These are phyloP conservation scores for Aphyosemion australe DNA, from an alignment of 2,113 vertebrate species.

Conservation along the genomic window DNA sequence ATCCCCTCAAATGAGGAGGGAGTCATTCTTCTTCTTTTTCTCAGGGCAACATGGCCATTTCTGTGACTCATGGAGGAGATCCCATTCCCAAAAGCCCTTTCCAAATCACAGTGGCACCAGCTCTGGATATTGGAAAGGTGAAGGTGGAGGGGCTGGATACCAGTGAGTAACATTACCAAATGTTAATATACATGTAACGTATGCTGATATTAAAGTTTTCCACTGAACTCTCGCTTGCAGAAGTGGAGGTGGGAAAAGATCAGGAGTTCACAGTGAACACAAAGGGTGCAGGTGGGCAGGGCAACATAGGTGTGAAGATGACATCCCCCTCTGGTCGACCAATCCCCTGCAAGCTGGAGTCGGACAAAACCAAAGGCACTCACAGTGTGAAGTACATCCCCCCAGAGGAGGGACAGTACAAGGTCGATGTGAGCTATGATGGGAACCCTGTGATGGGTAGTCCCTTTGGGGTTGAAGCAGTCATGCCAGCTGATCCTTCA, in stretches of 20 bases:
- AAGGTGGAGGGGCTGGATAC: slow-evolving; percentile 89
- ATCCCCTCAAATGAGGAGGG: background rate
- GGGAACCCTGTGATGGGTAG: slow-evolving; percentile 91
- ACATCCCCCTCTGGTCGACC: slow-evolving; percentile 88
- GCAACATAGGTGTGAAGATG: slow-evolving; percentile 89
- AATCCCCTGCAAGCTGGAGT: slow-evolving; percentile 90
- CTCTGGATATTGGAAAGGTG: slow-evolving; percentile 87
- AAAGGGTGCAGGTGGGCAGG: slow-evolving; percentile 88
- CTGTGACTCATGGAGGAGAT: slow-evolving; percentile 87
- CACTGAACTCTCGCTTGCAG: slow-evolving; percentile 65
- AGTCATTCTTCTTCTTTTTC: background rate
- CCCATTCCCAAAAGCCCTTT: slow-evolving; percentile 90
- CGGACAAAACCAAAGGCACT: slow-evolving; percentile 80
- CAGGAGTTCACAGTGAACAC: slow-evolving; percentile 90
- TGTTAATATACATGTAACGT: slow-evolving; percentile 19
- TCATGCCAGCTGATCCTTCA: slow-evolving; percentile 91
- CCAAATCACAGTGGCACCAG: slow-evolving; percentile 83
- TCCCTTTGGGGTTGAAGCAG: slow-evolving; percentile 89
- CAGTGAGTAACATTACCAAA: slow-evolving; percentile 79
- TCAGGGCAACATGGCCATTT: slow-evolving; percentile 88
- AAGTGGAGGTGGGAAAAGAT: slow-evolving; percentile 89
- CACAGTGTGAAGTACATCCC: slow-evolving; percentile 89
- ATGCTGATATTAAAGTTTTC: background rate
- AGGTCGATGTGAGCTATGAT: slow-evolving; percentile 92
- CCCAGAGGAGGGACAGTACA: slow-evolving; percentile 91